Evolutionary conservation across 2,113 vertebrate genomes (phyloP), one percentile per base, ranked within the genome.

Genomic region (Fulmarus glacialis): DNA sequence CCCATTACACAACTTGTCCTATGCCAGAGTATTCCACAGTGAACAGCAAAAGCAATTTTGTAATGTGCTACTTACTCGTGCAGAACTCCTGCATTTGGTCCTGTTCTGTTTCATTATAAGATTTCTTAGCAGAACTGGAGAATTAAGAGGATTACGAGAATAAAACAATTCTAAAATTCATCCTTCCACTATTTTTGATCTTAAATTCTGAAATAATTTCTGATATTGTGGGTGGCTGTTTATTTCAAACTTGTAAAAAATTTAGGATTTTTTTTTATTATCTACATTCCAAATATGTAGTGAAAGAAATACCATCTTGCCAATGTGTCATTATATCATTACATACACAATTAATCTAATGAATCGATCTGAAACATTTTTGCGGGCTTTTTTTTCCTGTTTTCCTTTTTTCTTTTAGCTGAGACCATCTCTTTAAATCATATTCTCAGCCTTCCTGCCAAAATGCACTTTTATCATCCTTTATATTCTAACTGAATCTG

Each of bases 311-410:
- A 30, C 5, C 3, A 14, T 27, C 70, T 80, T 58, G 12, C 9
- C 43, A 43, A 11, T 48, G 24, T 48, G 22, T 43, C 36, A 5
- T 48, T 80, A 19, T 55, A 55, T 75, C 23, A 60, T 48, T 17
- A 38, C 13, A 30, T 15, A 59, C 9, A 38, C 27, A 42, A 8
- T 62, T 30, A 55, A 22, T 21, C 21, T 20, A 21, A 47, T 34
- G 14, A 48, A 66, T 21, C 1, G 1, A 42, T n/a, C 12, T 72
- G 53, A 59, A 77, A 52, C 1, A 53, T n/a, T 30, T 36, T 8
- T 1, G 4, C 4, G 3, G 0, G 0, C 1, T 38, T 56, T 63
- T 38, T 38, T 66, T 50, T 45, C 5, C 11, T 15, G 1, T 6
- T 80, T 67, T 52, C 15, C 19, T 29, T 43, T 67, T 74, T 62